A percentile compares a stretch with the other conserved stretches of the same genome.
These are phyloP conservation scores for Hofmannophila pseudospretella DNA, from an alignment of 2,888 invertebrate genomes.

Conservation along the genomic window DNA sequence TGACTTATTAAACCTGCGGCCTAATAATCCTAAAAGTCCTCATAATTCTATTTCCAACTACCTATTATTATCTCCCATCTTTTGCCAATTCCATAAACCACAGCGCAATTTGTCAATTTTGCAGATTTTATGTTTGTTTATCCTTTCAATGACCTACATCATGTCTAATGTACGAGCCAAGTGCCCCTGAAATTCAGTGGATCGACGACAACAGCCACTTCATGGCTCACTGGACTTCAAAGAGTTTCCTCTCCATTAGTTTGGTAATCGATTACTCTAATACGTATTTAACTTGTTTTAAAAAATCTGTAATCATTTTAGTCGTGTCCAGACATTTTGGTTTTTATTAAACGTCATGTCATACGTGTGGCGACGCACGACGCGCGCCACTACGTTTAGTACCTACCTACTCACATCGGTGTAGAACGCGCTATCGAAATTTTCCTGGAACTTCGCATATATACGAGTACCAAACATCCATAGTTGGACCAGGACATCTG, in stretches of 20 bases:
- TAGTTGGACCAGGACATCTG: no score
- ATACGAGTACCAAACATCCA: no score
- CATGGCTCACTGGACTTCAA: conserved; percentile 52
- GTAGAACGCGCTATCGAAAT: no score
- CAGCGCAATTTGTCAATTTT: neutral
- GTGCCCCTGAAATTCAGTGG: conserved; percentile 51
- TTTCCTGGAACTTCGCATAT: no score
- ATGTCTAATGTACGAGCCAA: conserved; percentile 1
- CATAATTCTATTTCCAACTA: neutral
- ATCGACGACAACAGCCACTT: conserved; percentile 42
- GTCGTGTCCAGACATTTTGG: no score
- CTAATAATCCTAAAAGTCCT: neutral
- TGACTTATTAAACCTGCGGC: no score
- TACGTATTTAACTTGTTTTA: neutral
- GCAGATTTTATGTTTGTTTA: neutral
- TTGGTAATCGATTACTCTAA: conserved; percentile 36
- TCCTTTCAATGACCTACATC: conserved; percentile 9
- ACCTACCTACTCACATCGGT: no score
- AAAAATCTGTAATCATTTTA: no score
- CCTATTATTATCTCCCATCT: neutral
- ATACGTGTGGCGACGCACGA: no score
- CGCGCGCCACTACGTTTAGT: no score
- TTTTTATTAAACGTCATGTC: no score
- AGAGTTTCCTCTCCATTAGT: conserved; percentile 55
- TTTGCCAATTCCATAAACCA: neutral